These are phyloP conservation scores for Cryptosula pallasiana DNA, from an alignment of 2,888 invertebrate genomes.

Conservation along the genomic window DNA sequence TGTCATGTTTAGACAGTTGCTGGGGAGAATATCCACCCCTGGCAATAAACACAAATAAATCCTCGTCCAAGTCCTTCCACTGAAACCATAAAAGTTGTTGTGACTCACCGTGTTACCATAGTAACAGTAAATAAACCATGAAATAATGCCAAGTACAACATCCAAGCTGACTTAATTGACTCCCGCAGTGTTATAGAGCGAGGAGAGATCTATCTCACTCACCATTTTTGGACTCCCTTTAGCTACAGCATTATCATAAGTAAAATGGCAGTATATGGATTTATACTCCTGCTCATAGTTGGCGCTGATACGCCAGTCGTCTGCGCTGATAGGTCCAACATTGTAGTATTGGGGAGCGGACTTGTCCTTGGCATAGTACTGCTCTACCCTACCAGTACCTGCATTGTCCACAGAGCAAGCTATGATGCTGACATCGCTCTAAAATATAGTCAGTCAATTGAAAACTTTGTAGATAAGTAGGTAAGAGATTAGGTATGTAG, in stretches of 20 bases:
- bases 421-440: neutral
- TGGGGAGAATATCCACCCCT: neutral
- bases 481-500: too few relatives aligned
- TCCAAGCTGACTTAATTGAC: too few relatives aligned
- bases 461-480: too few relatives aligned
- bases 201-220: too few relatives aligned
- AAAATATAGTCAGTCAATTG: too few relatives aligned
- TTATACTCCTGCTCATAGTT: neutral
- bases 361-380: neutral
- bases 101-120: too few relatives aligned
- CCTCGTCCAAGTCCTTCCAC: constrained; percentile 14
- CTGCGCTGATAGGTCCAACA: neutral
- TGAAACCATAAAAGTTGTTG: too few relatives aligned
- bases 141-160: too few relatives aligned
- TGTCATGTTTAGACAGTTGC: neutral
- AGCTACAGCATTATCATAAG: too few relatives aligned
- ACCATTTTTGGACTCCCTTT: too few relatives aligned
- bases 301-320: neutral
- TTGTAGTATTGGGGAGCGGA: neutral
- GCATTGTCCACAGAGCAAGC: neutral
- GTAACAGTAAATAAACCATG: too few relatives aligned
- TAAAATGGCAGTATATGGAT: neutral
- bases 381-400: neutral
- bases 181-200: too few relatives aligned
- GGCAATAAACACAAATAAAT: neutral